Evolutionary conservation across 2,888 invertebrate genomes (phyloP).

Genomic region (Thereva nobilitata): DNA sequence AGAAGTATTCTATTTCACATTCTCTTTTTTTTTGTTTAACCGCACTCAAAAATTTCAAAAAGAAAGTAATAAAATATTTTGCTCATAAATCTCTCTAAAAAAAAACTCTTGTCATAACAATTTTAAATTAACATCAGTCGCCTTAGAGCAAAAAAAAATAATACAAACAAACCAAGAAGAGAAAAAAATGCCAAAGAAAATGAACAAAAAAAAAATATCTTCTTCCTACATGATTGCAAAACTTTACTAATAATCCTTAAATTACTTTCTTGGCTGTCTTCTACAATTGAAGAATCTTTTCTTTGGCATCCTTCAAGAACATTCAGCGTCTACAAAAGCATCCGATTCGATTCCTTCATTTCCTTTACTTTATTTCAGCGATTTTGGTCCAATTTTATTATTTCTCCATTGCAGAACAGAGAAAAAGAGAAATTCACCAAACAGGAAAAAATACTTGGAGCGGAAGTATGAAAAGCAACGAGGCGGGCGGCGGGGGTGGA

Average conservation of each 20-base stretch:
- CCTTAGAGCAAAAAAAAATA: not conserved
- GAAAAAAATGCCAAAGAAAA: not conserved
- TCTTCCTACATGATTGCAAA: constrained; percentile 30
- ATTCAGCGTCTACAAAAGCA: constrained; percentile 6
- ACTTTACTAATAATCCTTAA: constrained; percentile 35
- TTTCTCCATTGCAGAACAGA: not conserved
- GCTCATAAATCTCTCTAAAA: too few relatives aligned
- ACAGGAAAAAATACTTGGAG: not conserved
- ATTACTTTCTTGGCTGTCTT: constrained; percentile 18
- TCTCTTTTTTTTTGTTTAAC: too few relatives aligned
- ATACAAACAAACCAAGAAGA: not conserved
- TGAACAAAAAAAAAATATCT: constrained; percentile 16
- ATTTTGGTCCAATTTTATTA: constrained; percentile 33
- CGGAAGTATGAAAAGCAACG: too few relatives aligned
- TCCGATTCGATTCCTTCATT: constrained; percentile 27
- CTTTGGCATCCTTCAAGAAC: too few relatives aligned
- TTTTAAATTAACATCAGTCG: too few relatives aligned
- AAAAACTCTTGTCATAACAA: too few relatives aligned
- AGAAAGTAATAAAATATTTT: too few relatives aligned
- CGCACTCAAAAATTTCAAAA: too few relatives aligned
- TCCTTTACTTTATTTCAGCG: constrained; percentile 22
- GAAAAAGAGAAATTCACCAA: not conserved
- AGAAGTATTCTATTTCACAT: too few relatives aligned
- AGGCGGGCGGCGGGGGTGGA: not conserved
- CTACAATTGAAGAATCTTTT: too few relatives aligned